Conservation (phyloP, 2,113 vertebrate species). For the Candoia aspera region DNA sequence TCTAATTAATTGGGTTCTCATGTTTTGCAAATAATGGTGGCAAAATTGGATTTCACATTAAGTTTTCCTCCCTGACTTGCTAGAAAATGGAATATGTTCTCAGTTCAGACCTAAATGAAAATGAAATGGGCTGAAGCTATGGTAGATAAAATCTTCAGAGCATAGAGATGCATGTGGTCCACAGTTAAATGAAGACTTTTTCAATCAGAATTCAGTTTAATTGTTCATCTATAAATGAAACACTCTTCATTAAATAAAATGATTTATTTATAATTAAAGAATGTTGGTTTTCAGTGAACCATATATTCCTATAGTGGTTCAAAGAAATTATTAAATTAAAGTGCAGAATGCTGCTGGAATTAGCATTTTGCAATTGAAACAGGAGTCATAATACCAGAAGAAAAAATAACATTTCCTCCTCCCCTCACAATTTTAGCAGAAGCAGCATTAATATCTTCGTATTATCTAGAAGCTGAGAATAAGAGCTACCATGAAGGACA, state of each 20-base stretch:
- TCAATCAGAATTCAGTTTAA: slow-evolving; percentile 5
- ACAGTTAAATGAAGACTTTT: slow-evolving; percentile 13
- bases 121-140: slow-evolving; percentile 6
- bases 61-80: neutral
- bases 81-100: neutral
- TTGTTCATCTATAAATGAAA: neutral
- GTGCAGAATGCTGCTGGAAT: neutral
- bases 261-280: neutral
- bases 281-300: neutral
- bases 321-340: neutral
- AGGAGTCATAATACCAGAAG: neutral
- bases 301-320: neutral
- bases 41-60: slow-evolving; percentile 14
- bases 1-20: slow-evolving; percentile 8
- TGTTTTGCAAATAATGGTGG: slow-evolving; percentile 5
- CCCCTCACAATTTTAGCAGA: slow-evolving; percentile 2
- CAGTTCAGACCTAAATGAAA: slow-evolving; percentile 27
- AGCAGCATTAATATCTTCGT: neutral
- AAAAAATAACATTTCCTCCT: neutral
- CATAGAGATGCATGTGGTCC: neutral
- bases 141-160: neutral
- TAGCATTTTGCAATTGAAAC: neutral
- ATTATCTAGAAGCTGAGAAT: slow-evolving; percentile 9
- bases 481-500: neutral
- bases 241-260: neutral